These are phyloP conservation scores for Kradibia gibbosae DNA, from an alignment of 1,140 invertebrate genomes.

Conservation along the genomic window DNA sequence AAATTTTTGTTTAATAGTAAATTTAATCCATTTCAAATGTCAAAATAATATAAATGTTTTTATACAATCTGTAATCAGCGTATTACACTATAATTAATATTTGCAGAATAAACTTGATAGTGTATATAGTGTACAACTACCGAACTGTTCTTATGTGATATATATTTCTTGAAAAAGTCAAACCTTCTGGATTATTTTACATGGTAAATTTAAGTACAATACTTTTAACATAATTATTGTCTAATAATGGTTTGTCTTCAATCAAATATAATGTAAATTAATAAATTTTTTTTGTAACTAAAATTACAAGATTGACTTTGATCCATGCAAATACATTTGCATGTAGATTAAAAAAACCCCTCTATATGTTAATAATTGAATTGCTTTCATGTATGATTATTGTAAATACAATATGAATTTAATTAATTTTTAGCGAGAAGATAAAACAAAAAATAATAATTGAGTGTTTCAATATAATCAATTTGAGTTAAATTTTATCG, in stretches of 20 bases:
- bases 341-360: too few relatives aligned
- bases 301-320: neutral
- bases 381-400: too few relatives aligned
- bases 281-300: neutral
- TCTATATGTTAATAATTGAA: too few relatives aligned
- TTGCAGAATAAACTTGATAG: neutral
- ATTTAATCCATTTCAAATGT: too few relatives aligned
- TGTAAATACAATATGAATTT: too few relatives aligned
- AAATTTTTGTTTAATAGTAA: too few relatives aligned
- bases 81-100: neutral
- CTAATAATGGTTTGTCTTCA: neutral
- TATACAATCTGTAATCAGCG: neutral
- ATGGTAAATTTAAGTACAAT: neutral
- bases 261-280: neutral
- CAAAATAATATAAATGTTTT: neutral
- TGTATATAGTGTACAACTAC: neutral
- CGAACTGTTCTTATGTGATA: neutral
- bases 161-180: neutral
- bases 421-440: too few relatives aligned
- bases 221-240: neutral
- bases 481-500: too few relatives aligned
- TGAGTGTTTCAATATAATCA: too few relatives aligned
- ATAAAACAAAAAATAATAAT: too few relatives aligned
- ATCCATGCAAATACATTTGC: too few relatives aligned
- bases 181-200: neutral